Percentiles rank a stretch among this genome's conserved stretches.
phyloP scores from a whole-genome alignment of 2,888 invertebrate genomes.

The Papilio protenor region DNA sequence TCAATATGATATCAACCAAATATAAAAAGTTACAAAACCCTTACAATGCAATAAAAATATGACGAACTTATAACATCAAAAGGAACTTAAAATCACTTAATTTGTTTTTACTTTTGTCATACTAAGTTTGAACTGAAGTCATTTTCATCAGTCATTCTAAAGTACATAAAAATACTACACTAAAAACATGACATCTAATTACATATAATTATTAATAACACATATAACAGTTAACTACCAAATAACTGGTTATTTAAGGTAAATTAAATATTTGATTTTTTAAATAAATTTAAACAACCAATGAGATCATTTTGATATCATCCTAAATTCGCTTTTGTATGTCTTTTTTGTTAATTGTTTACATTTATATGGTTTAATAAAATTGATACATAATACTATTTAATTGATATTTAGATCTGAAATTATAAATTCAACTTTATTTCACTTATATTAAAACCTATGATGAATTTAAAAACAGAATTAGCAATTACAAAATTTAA shows the following conservation, averaged over 20 bases:
- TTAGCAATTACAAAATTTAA: neutral
- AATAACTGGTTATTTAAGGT: neutral
- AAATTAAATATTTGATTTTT: neutral
- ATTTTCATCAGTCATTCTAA: neutral
- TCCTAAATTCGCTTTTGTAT: neutral
- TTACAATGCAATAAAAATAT: neutral
- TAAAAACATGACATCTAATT: neutral
- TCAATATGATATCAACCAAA: neutral
- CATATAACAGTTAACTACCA: too few relatives aligned
- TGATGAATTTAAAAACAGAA: too few relatives aligned
- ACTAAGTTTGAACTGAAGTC: neutral
- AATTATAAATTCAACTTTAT: too few relatives aligned
- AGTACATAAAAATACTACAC: neutral
- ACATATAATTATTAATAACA: too few relatives aligned
- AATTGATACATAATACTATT: too few relatives aligned
- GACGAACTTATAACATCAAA: neutral
- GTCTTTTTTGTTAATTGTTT: neutral
- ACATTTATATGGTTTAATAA: too few relatives aligned
- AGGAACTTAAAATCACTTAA: constrained; percentile 3
- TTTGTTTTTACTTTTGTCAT: neutral
- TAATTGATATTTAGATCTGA: too few relatives aligned
- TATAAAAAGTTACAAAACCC: neutral
- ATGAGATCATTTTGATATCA: neutral
- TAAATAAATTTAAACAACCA: neutral
- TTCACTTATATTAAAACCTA: too few relatives aligned